Conservation (phyloP, 2,888 invertebrate species). For the Ophioninae sp. region DNA sequence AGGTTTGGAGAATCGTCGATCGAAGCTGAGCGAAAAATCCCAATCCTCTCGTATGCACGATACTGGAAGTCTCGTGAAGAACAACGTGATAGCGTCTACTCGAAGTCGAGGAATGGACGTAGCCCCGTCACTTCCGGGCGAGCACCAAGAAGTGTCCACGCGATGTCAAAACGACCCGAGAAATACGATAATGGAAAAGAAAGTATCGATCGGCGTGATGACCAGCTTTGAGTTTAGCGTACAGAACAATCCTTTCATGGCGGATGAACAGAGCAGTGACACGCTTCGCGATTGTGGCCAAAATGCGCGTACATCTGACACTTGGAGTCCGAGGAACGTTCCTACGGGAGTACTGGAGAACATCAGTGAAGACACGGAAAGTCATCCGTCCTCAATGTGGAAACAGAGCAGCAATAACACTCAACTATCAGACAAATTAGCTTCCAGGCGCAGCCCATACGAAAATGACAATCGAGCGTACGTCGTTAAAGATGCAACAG, state of each 20-base stretch:
- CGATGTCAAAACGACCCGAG: conserved; percentile 66
- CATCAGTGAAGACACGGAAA: conserved; percentile 78
- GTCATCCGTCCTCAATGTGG: conserved; percentile 76
- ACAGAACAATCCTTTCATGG: conserved; percentile 74
- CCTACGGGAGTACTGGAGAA: conserved; percentile 73
- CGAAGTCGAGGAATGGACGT: conserved; percentile 35
- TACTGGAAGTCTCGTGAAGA: neutral
- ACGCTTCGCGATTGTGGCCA: conserved; percentile 40
- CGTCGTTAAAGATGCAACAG: neutral
- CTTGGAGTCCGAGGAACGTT: conserved; percentile 38
- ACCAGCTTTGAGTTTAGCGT: conserved; percentile 86
- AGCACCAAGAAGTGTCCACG: conserved; percentile 38
- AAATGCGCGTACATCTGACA: conserved; percentile 17
- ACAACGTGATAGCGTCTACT: neutral
- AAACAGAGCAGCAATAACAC: conserved; percentile 72
- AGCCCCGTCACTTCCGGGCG: conserved; percentile 31
- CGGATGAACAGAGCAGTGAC: conserved; percentile 59
- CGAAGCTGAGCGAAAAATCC: conserved; percentile 12
- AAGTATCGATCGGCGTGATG: conserved; percentile 88
- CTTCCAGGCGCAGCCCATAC: conserved; percentile 21
- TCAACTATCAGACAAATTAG: conserved; percentile 38
- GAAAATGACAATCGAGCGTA: neutral
- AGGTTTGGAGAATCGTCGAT: conserved; percentile 46
- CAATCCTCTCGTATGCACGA: conserved; percentile 8
- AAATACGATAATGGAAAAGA: conserved; percentile 81